phyloP scores from a whole-genome alignment of 2,113 vertebrate genomes.

The Amblyopsis rosae region DNA sequence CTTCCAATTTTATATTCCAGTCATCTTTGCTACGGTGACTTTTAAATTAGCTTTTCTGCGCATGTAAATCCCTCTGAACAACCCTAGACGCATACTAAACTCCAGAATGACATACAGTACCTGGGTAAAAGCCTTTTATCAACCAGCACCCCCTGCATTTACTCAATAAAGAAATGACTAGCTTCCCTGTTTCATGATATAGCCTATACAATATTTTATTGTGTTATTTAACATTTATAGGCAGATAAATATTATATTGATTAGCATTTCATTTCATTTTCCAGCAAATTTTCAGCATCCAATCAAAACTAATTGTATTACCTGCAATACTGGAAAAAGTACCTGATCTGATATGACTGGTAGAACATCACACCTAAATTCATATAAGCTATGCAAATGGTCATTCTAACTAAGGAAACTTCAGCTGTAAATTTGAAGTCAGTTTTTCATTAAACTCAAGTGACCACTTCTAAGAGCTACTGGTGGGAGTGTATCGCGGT shows the following conservation, averaged over 20 bases:
- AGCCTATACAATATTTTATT: background rate
- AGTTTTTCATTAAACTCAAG: constrained; percentile 31
- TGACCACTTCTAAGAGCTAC: background rate
- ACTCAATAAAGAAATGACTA: constrained; percentile 10
- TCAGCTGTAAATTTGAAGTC: constrained; percentile 12
- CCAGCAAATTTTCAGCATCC: too few species aligned
- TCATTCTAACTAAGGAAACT: background rate
- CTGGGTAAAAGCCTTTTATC: constrained; percentile 17
- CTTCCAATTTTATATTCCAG: constrained; percentile 46
- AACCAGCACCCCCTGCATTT: background rate
- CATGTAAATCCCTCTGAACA: constrained; percentile 44
- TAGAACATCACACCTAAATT: background rate
- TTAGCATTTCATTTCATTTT: background rate
- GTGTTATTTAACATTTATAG: too few species aligned
- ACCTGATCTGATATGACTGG: background rate
- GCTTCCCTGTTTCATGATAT: constrained; percentile 5
- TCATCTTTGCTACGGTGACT: constrained; percentile 30
- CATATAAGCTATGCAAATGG: background rate
- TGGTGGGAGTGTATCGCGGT: background rate
- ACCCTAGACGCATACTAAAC: constrained; percentile 47
- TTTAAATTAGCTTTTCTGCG: constrained; percentile 39
- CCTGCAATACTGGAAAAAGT: constrained; percentile 33
- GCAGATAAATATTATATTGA: too few species aligned
- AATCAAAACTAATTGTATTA: constrained; percentile 14
- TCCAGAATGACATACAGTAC: constrained; percentile 21